These are phyloP conservation scores for Sarcophaga subvicina DNA, from an alignment of 2,888 invertebrate species.

Conservation along the genomic window DNA sequence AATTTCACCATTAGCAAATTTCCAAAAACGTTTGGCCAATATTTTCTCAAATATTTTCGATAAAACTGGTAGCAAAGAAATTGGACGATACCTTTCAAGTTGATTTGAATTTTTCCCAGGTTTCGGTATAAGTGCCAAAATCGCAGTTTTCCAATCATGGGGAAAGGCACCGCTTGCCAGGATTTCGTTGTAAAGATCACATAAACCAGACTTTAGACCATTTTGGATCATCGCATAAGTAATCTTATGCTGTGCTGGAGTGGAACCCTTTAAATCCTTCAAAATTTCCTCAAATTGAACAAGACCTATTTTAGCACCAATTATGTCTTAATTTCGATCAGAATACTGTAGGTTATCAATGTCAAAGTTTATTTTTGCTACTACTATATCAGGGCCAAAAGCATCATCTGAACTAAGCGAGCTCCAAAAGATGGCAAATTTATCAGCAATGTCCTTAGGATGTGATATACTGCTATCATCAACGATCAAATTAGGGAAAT, in stretches of 20 bases:
- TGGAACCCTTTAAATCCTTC: conserved; percentile 12
- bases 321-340: no score
- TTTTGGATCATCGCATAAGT: conserved; percentile 10
- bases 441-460: conserved; percentile 25
- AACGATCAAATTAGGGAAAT: conserved; percentile 4
- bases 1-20: neutral
- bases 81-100: conserved; percentile 21
- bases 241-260: conserved; percentile 26
- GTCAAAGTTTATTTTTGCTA: neutral
- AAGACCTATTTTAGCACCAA: neutral
- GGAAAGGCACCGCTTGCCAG: no score
- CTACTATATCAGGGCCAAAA: conserved; percentile 15
- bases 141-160: conserved; percentile 29
- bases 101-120: conserved; percentile 6
- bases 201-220: neutral
- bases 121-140: neutral
- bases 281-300: neutral
- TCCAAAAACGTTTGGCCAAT: conserved; percentile 1
- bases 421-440: conserved; percentile 39
- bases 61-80: conserved; percentile 4
- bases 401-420: conserved; percentile 31
- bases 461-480: conserved; percentile 7
- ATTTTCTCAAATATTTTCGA: neutral
- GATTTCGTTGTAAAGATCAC: no score
- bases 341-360: neutral